Percentiles rank a stretch among this genome's conserved stretches.
Conservation (phyloP, 2,113 vertebrate species). For the Ascaphus truei region DNA sequence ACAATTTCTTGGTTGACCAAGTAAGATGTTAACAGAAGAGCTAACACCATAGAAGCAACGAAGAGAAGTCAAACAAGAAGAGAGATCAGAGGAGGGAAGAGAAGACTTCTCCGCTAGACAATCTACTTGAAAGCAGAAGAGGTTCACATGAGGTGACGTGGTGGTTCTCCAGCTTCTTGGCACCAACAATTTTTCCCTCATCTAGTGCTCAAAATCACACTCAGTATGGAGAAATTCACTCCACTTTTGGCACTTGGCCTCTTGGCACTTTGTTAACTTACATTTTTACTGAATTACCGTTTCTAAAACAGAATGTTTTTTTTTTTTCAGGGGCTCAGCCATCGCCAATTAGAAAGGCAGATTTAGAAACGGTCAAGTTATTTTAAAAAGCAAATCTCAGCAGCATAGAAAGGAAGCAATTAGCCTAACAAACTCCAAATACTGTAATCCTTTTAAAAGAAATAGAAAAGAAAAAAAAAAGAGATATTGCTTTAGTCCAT, state of each 20-base stretch:
- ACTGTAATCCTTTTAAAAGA: conserved; percentile 25
- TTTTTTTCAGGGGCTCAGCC: conserved; percentile 26
- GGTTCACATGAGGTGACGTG: conserved; percentile 43
- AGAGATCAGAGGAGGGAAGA: background rate
- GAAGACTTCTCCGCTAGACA: background rate
- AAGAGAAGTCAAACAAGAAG: background rate
- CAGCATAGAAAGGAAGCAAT: background rate
- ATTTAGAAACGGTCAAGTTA: conserved; percentile 31
- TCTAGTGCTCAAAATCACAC: conserved; percentile 38
- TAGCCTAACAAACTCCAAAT: background rate
- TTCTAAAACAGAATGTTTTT: conserved; percentile 43
- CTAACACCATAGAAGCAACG: too few species aligned
- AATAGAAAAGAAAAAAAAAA: conserved; percentile 25
- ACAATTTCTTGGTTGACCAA: too few species aligned
- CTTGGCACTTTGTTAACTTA: conserved; percentile 44
- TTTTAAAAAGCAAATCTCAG: background rate
- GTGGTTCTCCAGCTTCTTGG: conserved; percentile 35
- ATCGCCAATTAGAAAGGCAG: conserved; percentile 28
- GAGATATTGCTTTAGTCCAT: background rate
- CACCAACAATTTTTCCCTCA: conserved; percentile 24
- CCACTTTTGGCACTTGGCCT: conserved; percentile 44
- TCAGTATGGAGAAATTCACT: conserved; percentile 44
- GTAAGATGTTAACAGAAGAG: too few species aligned
- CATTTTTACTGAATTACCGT: conserved; percentile 55
- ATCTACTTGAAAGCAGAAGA: conserved; percentile 21